phyloP scores from a whole-genome alignment of 2,113 vertebrate species.

The Ariopsis seemanni region DNA sequence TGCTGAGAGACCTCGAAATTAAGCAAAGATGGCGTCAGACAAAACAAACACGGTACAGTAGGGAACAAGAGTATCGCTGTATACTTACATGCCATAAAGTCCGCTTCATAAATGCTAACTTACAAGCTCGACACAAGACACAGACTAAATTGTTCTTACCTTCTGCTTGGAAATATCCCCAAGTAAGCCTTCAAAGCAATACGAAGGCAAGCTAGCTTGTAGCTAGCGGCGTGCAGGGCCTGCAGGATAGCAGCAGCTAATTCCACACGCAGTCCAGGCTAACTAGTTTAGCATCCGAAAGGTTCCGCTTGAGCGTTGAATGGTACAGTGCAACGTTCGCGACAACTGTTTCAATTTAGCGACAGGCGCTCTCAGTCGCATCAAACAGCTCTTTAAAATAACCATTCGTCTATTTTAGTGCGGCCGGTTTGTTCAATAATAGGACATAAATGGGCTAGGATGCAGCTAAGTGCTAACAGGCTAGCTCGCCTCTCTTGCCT shows the following conservation, averaged over 20 bases:
- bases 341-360: constrained; percentile 51
- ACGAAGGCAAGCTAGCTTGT: constrained; percentile 47
- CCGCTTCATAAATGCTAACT: neutral
- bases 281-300: constrained; percentile 55
- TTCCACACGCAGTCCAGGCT: constrained; percentile 66
- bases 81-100: neutral
- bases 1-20: constrained; percentile 53
- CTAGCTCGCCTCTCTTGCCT: constrained; percentile 68
- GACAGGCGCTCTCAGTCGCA: constrained; percentile 10
- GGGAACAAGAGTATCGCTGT: constrained; percentile 18
- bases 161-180: constrained; percentile 44
- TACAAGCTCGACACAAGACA: neutral
- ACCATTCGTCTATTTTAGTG: constrained; percentile 37
- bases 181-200: constrained; percentile 56
- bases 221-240: constrained; percentile 68
- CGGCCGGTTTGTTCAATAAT: constrained; percentile 24
- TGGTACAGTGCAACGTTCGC: constrained; percentile 57
- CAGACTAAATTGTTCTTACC: constrained; percentile 54
- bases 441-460: constrained; percentile 36
- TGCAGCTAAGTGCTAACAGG: constrained; percentile 55
- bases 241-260: constrained; percentile 64
- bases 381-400: constrained; percentile 22
- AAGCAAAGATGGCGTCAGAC: constrained; percentile 76
- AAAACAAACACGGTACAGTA: constrained; percentile 62
- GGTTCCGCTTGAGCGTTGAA: constrained; percentile 57